Percentiles rank a stretch among this genome's conserved stretches.
These are phyloP conservation scores for Scelioninae gen. 1 DNA, from an alignment of 2,888 invertebrate genomes.

Conservation along the genomic window DNA sequence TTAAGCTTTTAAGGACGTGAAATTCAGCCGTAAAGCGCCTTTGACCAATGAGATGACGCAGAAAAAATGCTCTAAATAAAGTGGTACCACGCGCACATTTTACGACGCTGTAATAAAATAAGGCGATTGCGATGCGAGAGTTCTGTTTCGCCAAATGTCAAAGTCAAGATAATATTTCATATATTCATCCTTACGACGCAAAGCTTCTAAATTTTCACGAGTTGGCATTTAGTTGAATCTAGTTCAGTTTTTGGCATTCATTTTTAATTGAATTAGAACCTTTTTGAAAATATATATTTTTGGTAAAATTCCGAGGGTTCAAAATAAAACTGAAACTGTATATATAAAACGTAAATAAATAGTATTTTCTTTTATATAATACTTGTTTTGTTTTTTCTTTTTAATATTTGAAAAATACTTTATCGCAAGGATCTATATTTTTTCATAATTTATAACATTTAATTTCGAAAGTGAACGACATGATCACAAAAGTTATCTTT, in stretches of 20 bases:
- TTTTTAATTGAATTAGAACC: too few relatives aligned
- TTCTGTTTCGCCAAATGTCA: slow-evolving; percentile 5
- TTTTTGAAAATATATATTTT: too few relatives aligned
- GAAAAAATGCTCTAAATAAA: slow-evolving; percentile 38
- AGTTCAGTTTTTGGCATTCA: too few relatives aligned
- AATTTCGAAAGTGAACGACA: not conserved
- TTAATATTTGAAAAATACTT: too few relatives aligned
- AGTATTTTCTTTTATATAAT: too few relatives aligned
- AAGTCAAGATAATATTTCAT: slow-evolving; percentile 1
- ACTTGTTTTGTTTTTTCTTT: too few relatives aligned
- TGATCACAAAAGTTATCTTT: slow-evolving; percentile 48
- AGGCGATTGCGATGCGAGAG: slow-evolving; percentile 6
- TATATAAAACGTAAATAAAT: too few relatives aligned
- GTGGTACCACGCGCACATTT: slow-evolving; percentile 8
- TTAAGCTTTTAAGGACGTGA: slow-evolving; percentile 64
- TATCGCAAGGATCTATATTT: not conserved
- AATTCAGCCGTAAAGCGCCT: slow-evolving; percentile 57
- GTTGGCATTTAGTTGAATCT: too few relatives aligned
- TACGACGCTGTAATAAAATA: slow-evolving; percentile 9
- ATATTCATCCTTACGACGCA: not conserved
- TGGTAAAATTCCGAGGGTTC: too few relatives aligned
- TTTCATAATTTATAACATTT: not conserved
- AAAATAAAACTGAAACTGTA: too few relatives aligned
- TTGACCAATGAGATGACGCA: slow-evolving; percentile 50
- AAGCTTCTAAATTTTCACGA: not conserved